phyloP scores from a whole-genome alignment of 2,888 invertebrate species.

The Stenichneumon culpator region DNA sequence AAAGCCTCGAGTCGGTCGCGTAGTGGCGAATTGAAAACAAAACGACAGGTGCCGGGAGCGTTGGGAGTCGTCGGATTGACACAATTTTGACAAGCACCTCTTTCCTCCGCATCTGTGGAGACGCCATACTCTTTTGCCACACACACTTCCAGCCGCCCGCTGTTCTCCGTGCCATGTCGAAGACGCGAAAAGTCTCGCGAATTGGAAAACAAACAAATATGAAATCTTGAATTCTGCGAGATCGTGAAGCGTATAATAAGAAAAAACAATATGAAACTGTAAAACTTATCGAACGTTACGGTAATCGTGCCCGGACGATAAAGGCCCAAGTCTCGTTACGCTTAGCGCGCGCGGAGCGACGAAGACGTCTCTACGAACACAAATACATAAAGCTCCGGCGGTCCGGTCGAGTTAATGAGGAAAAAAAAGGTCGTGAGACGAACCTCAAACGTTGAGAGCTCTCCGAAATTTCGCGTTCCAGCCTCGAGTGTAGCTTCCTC shows the following conservation, averaged over 20 bases:
- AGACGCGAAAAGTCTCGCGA: constrained; percentile 21
- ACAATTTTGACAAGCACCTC: constrained; percentile 80
- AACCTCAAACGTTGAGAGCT: constrained; percentile 20
- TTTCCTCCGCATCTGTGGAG: constrained; percentile 43
- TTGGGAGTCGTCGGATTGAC: constrained; percentile 72
- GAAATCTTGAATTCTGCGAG: neutral
- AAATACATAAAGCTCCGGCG: neutral
- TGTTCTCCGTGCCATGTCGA: neutral
- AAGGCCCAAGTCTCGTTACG: constrained; percentile 3
- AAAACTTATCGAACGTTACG: neutral
- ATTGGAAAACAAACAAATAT: neutral
- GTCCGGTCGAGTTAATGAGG: constrained; percentile 15
- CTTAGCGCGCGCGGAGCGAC: constrained; percentile 1
- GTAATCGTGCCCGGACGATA: neutral
- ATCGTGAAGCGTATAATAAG: neutral
- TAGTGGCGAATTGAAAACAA: constrained; percentile 57
- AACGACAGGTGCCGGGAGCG: constrained; percentile 71
- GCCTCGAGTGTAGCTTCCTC: neutral
- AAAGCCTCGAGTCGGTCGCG: constrained; percentile 1
- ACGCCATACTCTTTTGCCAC: constrained; percentile 61
- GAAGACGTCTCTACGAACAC: neutral
- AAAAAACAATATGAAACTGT: neutral
- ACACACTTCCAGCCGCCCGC: constrained; percentile 62
- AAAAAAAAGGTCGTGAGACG: constrained; percentile 11
- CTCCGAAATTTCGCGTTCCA: constrained; percentile 12